Base-by-base conservation (phyloP, 2,797 vertebrate species). In the Enteromius anoplus region DNA sequence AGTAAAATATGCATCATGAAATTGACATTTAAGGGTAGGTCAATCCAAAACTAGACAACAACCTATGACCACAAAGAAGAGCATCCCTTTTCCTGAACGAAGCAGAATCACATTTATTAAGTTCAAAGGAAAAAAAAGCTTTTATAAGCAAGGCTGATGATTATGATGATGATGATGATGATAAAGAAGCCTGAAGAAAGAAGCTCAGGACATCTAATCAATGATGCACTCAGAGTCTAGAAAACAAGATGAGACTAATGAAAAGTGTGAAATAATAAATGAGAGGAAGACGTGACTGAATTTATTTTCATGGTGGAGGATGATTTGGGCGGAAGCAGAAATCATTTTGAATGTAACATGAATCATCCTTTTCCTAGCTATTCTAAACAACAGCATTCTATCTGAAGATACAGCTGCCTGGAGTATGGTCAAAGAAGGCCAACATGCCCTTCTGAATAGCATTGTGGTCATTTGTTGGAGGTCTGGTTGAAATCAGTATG, bases 241-340 rank as follows among this genome's bases (percentile, higher is more conserved):
- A 78, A 23, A 80, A 66, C 37, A 73, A 80, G 23, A 42, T 60
- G 29, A 49, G 26, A 62, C 19, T 64, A 79, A 78, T 79, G 68
- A 65, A 70, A 60, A 69, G 62, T 2, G 34, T 78, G 66, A 84
- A 51, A 80, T 42, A 42, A 80, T 47, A 55, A 66, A 73, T 21
- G 32, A 32, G 37, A 32, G 65, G 45, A 55, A 62, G 37, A 47
- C 5, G n/a, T 23, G 10, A 32, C 8, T 64, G 23, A 77, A 47
- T 5, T 11, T 2, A 32, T 47, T 62, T 62, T 29, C 19, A 64
- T 64, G 14, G 40, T 5, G 26, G 40, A 64, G 19, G 14, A 75
- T 73, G 32, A 21, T 55, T 40, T 51, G 32, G 23, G 42, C 2
- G 17, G n/a, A 14, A 42, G 6, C 60, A 7, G 9, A 17, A 29